Conservation (phyloP, 30 jellyfish, hydroid and myxozoan species). For the Haliclystus octoradiatus region DNA sequence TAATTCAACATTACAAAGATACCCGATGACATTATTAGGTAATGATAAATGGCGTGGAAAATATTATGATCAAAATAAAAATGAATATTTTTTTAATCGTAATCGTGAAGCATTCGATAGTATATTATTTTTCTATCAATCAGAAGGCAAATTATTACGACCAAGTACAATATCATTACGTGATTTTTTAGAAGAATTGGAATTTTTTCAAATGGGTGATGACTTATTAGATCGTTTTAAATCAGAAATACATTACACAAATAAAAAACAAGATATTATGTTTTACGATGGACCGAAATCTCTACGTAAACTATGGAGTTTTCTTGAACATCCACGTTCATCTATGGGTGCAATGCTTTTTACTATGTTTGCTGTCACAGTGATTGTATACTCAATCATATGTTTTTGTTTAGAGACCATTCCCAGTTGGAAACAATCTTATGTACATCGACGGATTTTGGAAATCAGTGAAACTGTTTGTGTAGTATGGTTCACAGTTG, state of each 20-base stretch:
- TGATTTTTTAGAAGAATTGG: constrained; percentile 44
- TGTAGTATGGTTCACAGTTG: constrained; percentile 60
- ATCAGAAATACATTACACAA: constrained; percentile 18
- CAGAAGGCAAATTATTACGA: constrained; percentile 41
- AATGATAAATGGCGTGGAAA: constrained; percentile 8
- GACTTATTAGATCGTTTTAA: constrained; percentile 44
- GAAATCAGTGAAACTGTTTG: constrained; percentile 23
- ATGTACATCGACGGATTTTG: not conserved
- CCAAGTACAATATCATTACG: constrained; percentile 36
- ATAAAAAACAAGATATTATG: not conserved
- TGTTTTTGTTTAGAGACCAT: constrained; percentile 57
- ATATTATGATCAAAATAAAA: constrained; percentile 19
- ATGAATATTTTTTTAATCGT: constrained; percentile 51
- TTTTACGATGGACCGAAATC: not conserved
- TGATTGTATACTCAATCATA: constrained; percentile 27
- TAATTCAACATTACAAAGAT: constrained; percentile 40
- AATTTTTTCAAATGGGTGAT: constrained; percentile 65
- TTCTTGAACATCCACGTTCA: constrained; percentile 37
- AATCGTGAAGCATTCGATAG: constrained; percentile 67
- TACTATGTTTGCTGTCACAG: constrained; percentile 40
- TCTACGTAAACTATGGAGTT: constrained; percentile 30
- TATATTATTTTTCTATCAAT: constrained; percentile 51
- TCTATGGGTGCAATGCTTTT: constrained; percentile 33
- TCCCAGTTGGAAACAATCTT: constrained; percentile 7
- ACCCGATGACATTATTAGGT: constrained; percentile 52